Evolutionary conservation across 2,888 invertebrate species (phyloP).

Genomic region (Pecten maximus): DNA sequence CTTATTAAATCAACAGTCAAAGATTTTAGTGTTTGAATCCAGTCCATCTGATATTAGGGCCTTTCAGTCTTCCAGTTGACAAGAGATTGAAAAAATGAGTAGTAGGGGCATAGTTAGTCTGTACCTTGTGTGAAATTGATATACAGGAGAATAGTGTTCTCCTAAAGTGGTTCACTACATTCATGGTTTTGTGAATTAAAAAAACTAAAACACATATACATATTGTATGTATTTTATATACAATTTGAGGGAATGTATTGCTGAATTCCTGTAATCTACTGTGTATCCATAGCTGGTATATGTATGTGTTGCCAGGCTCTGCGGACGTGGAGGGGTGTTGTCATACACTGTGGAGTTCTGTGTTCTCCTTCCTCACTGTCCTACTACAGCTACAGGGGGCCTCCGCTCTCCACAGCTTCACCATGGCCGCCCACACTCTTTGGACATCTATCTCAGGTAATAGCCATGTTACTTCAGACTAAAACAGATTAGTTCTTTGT

Average conservation of each 20-base stretch:
- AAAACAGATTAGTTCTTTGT: too few species aligned
- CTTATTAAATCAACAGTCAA: background rate
- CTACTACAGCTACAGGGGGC: conserved; percentile 72
- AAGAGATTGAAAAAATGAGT: too few species aligned
- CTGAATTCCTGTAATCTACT: background rate
- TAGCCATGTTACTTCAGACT: conserved; percentile 14
- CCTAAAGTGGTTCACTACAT: too few species aligned
- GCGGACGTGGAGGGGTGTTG: conserved; percentile 67
- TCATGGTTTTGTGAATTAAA: background rate
- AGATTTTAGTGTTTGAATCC: background rate
- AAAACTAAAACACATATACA: too few species aligned
- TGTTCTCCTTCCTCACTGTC: conserved; percentile 70
- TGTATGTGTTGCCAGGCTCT: conserved; percentile 59
- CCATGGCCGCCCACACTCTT: conserved; percentile 72
- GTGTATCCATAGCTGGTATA: too few species aligned
- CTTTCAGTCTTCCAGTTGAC: too few species aligned
- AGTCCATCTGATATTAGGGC: too few species aligned
- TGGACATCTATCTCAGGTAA: conserved; percentile 76
- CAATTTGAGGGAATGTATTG: conserved; percentile 34
- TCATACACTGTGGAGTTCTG: conserved; percentile 71
- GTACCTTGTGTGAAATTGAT: too few species aligned
- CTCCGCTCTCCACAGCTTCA: conserved; percentile 70
- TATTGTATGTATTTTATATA: background rate
- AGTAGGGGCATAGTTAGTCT: too few species aligned
- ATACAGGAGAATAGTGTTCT: too few species aligned